Evolutionary conservation across 2,888 invertebrate genomes (phyloP), one percentile per base, ranked within the genome.

Genomic region (Eupelmus urozonus): DNA sequence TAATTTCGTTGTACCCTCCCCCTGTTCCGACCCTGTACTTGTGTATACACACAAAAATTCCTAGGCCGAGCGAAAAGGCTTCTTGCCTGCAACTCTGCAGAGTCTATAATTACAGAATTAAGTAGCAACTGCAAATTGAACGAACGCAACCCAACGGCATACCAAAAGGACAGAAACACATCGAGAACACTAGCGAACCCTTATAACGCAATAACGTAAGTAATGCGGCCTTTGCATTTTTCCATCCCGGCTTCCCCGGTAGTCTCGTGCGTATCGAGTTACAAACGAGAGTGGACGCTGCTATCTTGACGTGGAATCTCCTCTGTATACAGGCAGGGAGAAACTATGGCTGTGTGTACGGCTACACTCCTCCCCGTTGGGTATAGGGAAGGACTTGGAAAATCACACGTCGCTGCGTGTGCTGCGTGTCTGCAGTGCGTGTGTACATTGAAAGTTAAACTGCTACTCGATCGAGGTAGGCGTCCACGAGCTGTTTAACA

Each of bases 91-190:
- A 83, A 87, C 85, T 86, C 88, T 87, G 88, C 84, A 49, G 34
- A 34, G 11, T 4, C 49, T 49, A 49, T 49, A 11, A 49, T 49
- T 49, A 49, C 11, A 85, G 85, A 88, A 89, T 88, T 87, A 87
- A 84, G 85, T 85, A 87, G 9, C 3, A 5, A 87, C 88, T 87
- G 88, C 87, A 89, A 88, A 89, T 88, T 88, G 88, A 88, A 87
- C 88, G 88, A 88, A 87, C 86, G 88, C 86, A 88, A 88, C 9
- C 20, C 86, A 88, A 88, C 9, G 3, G 11, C 76, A 79, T 77
- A 40, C 20, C 45, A 1, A 20, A 57, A 34, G 11, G 42, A 16
- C 9, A 11, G 16, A 11, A 49, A 40, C 9, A 18, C 76, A 20
- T 7, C n/a, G 1, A 7, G 23, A 45, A 45, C 20, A 20, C 16